These are phyloP conservation scores for Aldabrachelys gigantea DNA, from an alignment of 2,113 vertebrate genomes.

Conservation along the genomic window DNA sequence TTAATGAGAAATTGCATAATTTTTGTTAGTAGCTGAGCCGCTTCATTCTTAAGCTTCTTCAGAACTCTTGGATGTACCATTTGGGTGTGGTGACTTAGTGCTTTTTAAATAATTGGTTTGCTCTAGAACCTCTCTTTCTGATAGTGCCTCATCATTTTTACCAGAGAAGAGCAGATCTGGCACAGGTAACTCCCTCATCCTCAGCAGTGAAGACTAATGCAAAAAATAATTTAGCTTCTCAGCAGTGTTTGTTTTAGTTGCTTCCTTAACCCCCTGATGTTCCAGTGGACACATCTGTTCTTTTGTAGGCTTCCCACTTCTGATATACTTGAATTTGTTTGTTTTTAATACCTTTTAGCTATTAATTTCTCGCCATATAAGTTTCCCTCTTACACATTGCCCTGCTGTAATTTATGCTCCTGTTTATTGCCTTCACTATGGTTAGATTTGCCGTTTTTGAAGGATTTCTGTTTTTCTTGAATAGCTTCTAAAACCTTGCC, in stretches of 20 bases:
- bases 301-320: background rate
- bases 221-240: background rate
- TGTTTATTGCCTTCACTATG: background rate
- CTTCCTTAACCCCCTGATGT: background rate
- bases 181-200: background rate
- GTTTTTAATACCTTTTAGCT: too few relatives aligned
- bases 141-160: background rate
- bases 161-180: background rate
- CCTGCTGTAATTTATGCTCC: background rate
- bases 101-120: background rate
- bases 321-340: background rate
- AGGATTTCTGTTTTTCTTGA: background rate
- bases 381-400: background rate
- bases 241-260: background rate
- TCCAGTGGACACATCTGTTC: background rate
- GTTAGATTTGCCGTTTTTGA: background rate
- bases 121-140: background rate
- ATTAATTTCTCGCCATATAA: background rate
- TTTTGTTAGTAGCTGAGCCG: slow-evolving; percentile 55
- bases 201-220: background rate
- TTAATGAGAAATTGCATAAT: slow-evolving; percentile 56
- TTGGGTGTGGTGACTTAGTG: slow-evolving; percentile 63
- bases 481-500: background rate
- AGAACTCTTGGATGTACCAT: slow-evolving; percentile 70
- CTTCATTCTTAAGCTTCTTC: slow-evolving; percentile 69